Conservation (phyloP, 2,797 vertebrate genomes). For the Pampus argenteus region DNA sequence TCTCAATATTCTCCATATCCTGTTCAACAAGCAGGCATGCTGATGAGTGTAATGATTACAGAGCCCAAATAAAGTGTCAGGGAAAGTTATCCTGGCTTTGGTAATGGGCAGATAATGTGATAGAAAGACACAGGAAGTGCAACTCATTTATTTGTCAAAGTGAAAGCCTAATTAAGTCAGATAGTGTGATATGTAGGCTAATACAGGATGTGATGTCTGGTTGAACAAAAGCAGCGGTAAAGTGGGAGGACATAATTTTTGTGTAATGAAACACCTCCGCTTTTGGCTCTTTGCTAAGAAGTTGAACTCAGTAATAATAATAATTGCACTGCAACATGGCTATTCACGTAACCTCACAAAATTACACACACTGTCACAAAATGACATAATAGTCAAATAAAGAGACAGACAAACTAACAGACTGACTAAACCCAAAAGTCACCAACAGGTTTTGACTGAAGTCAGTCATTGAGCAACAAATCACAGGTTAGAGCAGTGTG, state of each 20-base stretch:
- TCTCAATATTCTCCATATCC: constrained; percentile 64
- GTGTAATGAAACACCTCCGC: constrained; percentile 22
- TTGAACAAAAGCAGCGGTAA: constrained; percentile 20
- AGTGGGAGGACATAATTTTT: constrained; percentile 27
- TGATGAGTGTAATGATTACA: constrained; percentile 49
- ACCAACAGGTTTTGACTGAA: constrained; percentile 1
- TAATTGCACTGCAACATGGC: background rate
- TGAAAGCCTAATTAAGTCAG: constrained; percentile 48
- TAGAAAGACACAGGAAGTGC: constrained; percentile 36
- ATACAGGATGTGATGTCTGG: constrained; percentile 33
- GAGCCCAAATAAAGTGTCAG: constrained; percentile 39
- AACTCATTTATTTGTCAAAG: constrained; percentile 53
- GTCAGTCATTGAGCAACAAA: constrained; percentile 6
- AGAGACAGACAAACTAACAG: background rate
- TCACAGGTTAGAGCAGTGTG: constrained; percentile 1
- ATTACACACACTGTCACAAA: constrained; percentile 1
- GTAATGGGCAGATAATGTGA: constrained; percentile 20
- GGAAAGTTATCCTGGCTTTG: constrained; percentile 40
- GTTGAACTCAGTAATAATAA: constrained; percentile 1
- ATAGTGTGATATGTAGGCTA: constrained; percentile 39
- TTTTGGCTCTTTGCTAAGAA: background rate
- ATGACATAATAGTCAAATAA: background rate
- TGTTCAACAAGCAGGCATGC: constrained; percentile 37
- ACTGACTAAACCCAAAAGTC: background rate
- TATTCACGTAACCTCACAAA: constrained; percentile 20